Percentiles rank a stretch among this genome's conserved stretches.
Conservation (phyloP, 2,797 vertebrate species). For the Telmatherina bonti region DNA sequence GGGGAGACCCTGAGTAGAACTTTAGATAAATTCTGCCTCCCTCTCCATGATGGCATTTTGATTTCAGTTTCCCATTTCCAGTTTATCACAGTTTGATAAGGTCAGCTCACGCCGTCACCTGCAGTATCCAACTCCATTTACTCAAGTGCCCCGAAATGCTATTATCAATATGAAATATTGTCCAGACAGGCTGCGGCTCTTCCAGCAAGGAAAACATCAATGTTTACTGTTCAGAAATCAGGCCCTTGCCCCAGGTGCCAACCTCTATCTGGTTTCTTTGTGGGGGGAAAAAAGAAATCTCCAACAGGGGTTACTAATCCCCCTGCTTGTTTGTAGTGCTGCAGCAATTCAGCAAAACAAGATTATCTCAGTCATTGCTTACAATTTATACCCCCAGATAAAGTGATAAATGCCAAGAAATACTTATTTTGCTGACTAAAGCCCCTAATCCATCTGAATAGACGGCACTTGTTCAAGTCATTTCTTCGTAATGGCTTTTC, state of each 20-base stretch:
- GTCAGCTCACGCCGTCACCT: conserved; percentile 85
- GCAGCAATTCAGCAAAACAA: conserved; percentile 67
- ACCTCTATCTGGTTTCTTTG: conserved; percentile 62
- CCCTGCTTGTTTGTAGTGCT: conserved; percentile 59
- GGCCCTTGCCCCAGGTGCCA: conserved; percentile 66
- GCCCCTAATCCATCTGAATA: conserved; percentile 56
- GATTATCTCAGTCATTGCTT: conserved; percentile 56
- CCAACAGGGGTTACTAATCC: conserved; percentile 66
- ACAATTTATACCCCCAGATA: conserved; percentile 56
- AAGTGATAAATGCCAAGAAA: conserved; percentile 64
- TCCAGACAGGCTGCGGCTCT: conserved; percentile 75
- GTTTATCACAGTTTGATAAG: conserved; percentile 88
- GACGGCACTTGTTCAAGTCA: conserved; percentile 54
- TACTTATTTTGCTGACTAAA: conserved; percentile 68
- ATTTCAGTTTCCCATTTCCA: conserved; percentile 87
- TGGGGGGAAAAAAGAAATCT: conserved; percentile 26
- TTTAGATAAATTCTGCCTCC: conserved; percentile 68
- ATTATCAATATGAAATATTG: conserved; percentile 86
- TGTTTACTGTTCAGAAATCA: conserved; percentile 79
- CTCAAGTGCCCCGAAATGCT: conserved; percentile 78
- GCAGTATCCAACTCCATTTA: conserved; percentile 85
- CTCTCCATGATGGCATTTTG: conserved; percentile 78
- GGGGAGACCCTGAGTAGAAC: conserved; percentile 43
- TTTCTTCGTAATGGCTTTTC: conserved; percentile 60
- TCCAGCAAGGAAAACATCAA: conserved; percentile 75